A percentile compares a stretch with the other conserved stretches of the same genome.
These are phyloP conservation scores for Macrostomum lignano DNA, from an alignment of 1,140 invertebrate species.

Conservation along the genomic window DNA sequence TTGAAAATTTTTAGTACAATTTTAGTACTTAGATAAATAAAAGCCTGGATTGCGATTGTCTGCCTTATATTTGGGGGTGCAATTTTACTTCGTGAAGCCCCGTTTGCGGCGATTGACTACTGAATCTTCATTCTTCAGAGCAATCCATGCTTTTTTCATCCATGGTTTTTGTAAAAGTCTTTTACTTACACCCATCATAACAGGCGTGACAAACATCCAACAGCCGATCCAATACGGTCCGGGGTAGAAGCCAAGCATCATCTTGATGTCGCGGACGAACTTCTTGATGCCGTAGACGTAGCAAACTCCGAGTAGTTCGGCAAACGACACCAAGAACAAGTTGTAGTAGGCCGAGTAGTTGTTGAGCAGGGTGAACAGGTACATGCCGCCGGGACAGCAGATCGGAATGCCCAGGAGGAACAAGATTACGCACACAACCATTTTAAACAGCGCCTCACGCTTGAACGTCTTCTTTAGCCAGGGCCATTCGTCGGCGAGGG, in stretches of 20 bases:
- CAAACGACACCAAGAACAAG: constrained; percentile 38
- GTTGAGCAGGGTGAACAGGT: constrained; percentile 1
- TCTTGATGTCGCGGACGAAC: background rate
- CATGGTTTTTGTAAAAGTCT: constrained; percentile 35
- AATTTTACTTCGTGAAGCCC: no score
- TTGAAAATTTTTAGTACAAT: no score
- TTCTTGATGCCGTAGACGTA: constrained; percentile 4
- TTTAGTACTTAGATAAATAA: no score
- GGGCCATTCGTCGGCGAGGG: background rate
- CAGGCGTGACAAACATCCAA: background rate
- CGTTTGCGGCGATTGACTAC: no score
- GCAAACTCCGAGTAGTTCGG: constrained; percentile 27
- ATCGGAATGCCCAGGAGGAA: background rate
- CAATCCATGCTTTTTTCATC: no score
- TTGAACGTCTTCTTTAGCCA: background rate
- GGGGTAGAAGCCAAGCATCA: background rate
- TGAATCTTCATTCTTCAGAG: no score
- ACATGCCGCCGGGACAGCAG: background rate
- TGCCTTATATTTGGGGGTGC: no score
- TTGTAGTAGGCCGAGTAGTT: background rate
- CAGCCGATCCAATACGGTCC: background rate
- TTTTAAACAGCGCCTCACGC: background rate
- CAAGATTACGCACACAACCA: background rate
- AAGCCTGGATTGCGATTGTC: no score
- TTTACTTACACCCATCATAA: constrained; percentile 34